Percentiles rank a stretch among this genome's conserved stretches.
These are phyloP conservation scores for Ypsolopha scabrella DNA, from an alignment of 2,888 invertebrate genomes.

Conservation along the genomic window DNA sequence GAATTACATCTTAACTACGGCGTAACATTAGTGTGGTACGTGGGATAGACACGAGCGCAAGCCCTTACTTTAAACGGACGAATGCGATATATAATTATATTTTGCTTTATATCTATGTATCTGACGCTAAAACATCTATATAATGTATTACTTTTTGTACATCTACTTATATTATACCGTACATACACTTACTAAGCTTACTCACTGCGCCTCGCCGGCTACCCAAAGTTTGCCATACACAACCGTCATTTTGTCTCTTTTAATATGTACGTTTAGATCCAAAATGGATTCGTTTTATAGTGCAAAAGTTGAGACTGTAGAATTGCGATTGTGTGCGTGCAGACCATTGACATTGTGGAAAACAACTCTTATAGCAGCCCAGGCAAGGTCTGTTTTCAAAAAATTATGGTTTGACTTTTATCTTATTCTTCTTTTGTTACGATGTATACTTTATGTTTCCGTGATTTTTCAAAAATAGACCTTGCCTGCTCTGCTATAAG, in stretches of 20 bases:
- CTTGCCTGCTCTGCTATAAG: too few species aligned
- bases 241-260: slow-evolving; percentile 18
- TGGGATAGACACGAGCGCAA: slow-evolving; percentile 69
- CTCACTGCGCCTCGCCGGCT: slow-evolving; percentile 44
- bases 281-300: background rate
- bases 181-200: slow-evolving; percentile 69
- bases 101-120: slow-evolving; percentile 70
- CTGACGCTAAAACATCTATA: slow-evolving; percentile 71
- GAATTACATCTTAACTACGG: slow-evolving; percentile 70
- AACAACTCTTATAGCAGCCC: too few species aligned
- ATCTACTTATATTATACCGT: slow-evolving; percentile 69
- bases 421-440: too few species aligned
- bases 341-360: too few species aligned
- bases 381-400: too few species aligned
- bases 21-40: slow-evolving; percentile 67
- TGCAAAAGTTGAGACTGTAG: too few species aligned
- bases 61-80: slow-evolving; percentile 70
- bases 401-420: too few species aligned
- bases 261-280: background rate
- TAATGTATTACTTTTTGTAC: slow-evolving; percentile 71
- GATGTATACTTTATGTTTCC: too few species aligned
- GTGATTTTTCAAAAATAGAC: too few species aligned
- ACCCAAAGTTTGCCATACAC: slow-evolving; percentile 50
- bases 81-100: slow-evolving; percentile 70
- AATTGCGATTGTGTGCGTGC: too few species aligned